These are phyloP conservation scores for Lutjanus campechanus DNA, from an alignment of 2,797 vertebrate species.

Conservation along the genomic window DNA sequence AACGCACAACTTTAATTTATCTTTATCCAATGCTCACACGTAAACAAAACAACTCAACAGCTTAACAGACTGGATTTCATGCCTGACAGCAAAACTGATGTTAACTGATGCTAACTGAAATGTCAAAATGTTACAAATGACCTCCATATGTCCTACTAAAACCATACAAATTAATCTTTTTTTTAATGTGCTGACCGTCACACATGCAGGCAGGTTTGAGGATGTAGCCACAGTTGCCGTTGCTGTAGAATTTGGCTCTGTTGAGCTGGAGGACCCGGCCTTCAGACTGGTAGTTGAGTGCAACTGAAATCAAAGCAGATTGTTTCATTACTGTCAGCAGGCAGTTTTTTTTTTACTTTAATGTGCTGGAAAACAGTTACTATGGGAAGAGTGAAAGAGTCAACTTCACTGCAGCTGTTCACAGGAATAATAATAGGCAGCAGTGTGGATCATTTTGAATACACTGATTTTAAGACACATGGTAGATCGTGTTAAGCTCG, in stretches of 20 bases:
- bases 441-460: neutral
- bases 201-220: slow-evolving; percentile 95
- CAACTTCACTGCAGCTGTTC: neutral
- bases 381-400: neutral
- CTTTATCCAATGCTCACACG: neutral
- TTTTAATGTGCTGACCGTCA: slow-evolving; percentile 87
- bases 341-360: neutral
- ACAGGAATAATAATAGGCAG: neutral
- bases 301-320: slow-evolving; percentile 85
- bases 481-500: rapidly evolving
- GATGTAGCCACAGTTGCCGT: slow-evolving; percentile 95
- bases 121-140: neutral
- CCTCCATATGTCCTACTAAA: neutral
- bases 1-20: neutral
- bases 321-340: neutral
- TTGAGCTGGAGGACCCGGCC: slow-evolving; percentile 97
- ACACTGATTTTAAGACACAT: neutral
- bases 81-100: neutral
- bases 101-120: too few relatives aligned
- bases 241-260: slow-evolving; percentile 95
- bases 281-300: slow-evolving; percentile 98
- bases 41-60: neutral
- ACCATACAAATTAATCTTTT: neutral
- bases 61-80: neutral
- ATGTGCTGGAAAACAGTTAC: neutral